Percentiles rank a stretch among this genome's conserved stretches.
These are phyloP conservation scores for Athene noctua DNA, from an alignment of 2,113 vertebrate species.

Conservation along the genomic window DNA sequence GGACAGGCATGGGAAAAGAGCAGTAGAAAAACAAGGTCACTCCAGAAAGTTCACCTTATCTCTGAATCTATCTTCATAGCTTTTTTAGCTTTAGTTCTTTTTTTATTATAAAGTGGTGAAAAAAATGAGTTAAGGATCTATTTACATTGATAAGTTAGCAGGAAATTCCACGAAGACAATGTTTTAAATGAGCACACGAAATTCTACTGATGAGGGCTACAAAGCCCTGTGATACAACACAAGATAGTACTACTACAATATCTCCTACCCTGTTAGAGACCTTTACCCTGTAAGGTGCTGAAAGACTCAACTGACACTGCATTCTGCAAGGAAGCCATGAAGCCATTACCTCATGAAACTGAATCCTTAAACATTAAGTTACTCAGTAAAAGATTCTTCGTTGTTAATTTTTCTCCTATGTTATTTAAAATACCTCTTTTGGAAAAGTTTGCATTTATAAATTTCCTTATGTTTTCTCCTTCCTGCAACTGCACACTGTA, in stretches of 20 bases:
- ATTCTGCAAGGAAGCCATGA: slow-evolving; percentile 20
- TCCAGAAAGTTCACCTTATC: not conserved
- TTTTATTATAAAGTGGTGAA: not conserved
- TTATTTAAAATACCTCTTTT: not conserved
- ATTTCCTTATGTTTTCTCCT: not conserved
- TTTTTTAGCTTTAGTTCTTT: not conserved
- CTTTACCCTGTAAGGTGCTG: not conserved
- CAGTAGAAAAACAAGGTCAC: not conserved
- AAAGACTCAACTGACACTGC: not conserved
- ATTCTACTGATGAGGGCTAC: not conserved
- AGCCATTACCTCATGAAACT: slow-evolving; percentile 19
- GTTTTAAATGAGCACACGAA: not conserved
- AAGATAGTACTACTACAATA: not conserved
- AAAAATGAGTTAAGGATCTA: not conserved
- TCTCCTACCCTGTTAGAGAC: not conserved
- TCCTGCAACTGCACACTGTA: not conserved
- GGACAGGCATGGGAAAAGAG: not conserved
- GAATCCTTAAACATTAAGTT: not conserved
- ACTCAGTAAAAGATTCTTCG: not conserved
- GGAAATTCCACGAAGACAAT: not conserved
- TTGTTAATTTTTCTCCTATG: not conserved
- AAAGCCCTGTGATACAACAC: not conserved
- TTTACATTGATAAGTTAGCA: not conserved
- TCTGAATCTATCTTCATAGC: not conserved
- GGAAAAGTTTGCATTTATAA: not conserved